Conservation (phyloP, 2,888 invertebrate species). For the Nemurella pictetii region DNA sequence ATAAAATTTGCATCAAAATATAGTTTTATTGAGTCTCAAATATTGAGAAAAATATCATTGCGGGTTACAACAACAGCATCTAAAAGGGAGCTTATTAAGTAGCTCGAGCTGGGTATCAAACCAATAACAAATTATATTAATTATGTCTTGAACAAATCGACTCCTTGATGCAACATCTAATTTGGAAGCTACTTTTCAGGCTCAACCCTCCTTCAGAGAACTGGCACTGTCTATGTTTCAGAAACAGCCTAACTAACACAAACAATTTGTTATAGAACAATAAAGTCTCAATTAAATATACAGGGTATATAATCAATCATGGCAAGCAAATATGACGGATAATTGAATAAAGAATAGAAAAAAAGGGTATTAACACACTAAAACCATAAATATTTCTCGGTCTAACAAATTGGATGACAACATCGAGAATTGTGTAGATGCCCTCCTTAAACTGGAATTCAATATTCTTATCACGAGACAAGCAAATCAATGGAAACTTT, state of each 20-base stretch:
- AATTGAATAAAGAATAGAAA: background rate
- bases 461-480: background rate
- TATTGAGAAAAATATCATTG: conserved; percentile 21
- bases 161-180: background rate
- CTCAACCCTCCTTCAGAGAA: background rate
- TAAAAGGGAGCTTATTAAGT: background rate
- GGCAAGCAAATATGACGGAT: background rate
- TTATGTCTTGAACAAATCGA: background rate
- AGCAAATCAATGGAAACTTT: background rate
- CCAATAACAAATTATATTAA: background rate
- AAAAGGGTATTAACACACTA: background rate
- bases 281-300: background rate
- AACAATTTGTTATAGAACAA: background rate
- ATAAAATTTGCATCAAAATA: conserved; percentile 23
- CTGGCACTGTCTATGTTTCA: background rate
- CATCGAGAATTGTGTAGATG: background rate
- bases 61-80: background rate
- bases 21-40: conserved; percentile 29
- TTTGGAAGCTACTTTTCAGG: background rate
- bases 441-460: background rate
- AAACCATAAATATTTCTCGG: background rate
- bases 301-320: background rate
- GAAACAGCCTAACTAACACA: background rate
- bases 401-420: background rate
- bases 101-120: background rate